phyloP scores from a whole-genome alignment of 2,888 invertebrate species.

The Dasysyrphus albostriatus region DNA sequence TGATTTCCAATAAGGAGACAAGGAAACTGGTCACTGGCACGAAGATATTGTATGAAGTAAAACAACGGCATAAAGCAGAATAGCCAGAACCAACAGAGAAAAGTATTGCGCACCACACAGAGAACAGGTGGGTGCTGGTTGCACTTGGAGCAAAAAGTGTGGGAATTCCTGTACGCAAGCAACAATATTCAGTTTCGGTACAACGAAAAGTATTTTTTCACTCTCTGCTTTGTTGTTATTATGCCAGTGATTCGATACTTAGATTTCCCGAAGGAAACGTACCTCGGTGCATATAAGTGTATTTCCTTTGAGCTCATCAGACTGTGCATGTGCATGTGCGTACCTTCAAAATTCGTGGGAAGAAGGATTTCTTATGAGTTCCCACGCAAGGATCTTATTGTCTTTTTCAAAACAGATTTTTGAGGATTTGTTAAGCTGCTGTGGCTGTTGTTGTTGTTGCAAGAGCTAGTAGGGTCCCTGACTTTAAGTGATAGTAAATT shows the following conservation, averaged over 20 bases:
- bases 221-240: constrained; percentile 22
- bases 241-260: constrained; percentile 46
- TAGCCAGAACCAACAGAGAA: constrained; percentile 28
- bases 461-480: not conserved
- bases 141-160: constrained; percentile 60
- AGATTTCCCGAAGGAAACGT: constrained; percentile 71
- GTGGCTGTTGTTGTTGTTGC: constrained; percentile 35
- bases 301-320: constrained; percentile 75
- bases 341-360: constrained; percentile 78
- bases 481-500: constrained; percentile 34
- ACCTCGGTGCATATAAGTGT: constrained; percentile 48
- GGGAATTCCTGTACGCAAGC: constrained; percentile 73
- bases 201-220: constrained; percentile 6
- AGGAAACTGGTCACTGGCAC: constrained; percentile 69
- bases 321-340: constrained; percentile 65
- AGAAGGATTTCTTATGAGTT: constrained; percentile 79
- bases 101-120: constrained; percentile 39
- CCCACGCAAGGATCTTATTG: constrained; percentile 79
- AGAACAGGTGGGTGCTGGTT: constrained; percentile 73
- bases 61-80: constrained; percentile 62
- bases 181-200: constrained; percentile 21
- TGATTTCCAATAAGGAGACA: constrained; percentile 72
- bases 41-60: constrained; percentile 19
- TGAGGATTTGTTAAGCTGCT: constrained; percentile 23
- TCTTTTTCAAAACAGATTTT: constrained; percentile 43